Evolutionary conservation across 2,888 invertebrate species (phyloP), one percentile per base, ranked within the genome.

Genomic region (Lycophotia porphyrea): DNA sequence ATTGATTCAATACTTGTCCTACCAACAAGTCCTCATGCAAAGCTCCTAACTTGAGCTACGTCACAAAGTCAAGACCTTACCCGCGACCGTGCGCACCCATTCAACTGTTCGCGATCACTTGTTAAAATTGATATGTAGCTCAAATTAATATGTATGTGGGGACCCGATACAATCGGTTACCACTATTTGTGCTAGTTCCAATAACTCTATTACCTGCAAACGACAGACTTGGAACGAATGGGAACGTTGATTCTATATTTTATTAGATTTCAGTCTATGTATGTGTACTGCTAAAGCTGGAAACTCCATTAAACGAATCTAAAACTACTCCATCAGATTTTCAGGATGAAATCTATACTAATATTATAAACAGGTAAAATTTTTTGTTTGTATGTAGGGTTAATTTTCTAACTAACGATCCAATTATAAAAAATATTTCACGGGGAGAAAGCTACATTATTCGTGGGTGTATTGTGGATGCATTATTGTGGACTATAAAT

Each of bases 71-170:
- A 74, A 71, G 39, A 66, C 60, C 49, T 55, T 36, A 60, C 61
- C 55, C 42, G 49, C 69, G 75, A 78, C 84, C 78, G 69, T 63
- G 39, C 75, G 65, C 66, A 65, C 71, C 70, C 82, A 84, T 89
- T 87, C 87, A 88, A 88, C 87, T 86, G 90, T 91, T 91, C 89
- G 85, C 87, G 91, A 89, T 88, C 82, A 90, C 92, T 93, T 94
- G 93, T 94, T 93, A 93, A 92, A 94, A 94, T 95, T 95, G 94
- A 94, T 94, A 95, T 94, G 93, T 94, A 93, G 90, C 92, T 81
- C 88, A 93, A 94, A 94, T 95, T 94, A 94, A 94, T 94, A 94
- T 94, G 93, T 92, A 94, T 92, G 90, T 88, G 80, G 88, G 87
- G 88, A 89, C 89, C 86, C 89, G 89, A 92, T 90, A 94, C 92